Evolutionary conservation across 2,797 vertebrate genomes (phyloP), one percentile per base, ranked within the genome.

Genomic region (Fringilla coelebs): DNA sequence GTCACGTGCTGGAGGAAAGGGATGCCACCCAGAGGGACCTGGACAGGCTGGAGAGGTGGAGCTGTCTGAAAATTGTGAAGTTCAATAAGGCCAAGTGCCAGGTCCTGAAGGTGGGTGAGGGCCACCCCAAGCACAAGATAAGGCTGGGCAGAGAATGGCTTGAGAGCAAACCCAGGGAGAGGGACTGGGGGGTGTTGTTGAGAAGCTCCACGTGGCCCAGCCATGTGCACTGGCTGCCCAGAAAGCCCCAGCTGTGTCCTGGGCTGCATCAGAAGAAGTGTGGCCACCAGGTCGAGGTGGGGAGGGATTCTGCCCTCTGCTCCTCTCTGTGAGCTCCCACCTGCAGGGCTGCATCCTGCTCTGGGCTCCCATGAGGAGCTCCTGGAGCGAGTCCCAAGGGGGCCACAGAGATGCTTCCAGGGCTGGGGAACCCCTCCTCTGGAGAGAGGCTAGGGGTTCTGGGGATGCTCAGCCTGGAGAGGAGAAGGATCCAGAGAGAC

Each of bases 381-480:
- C 16, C 31, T 32, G 43, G 9, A 55, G 11, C 0, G 0, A 62
- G 49, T 38, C 22, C 78, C 24, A 24, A 55, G 19, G 26, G 36
- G 6, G 32, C 9, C 32, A 13, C 24, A 24, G 36, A 29, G 6
- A 7, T n/a, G 1, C 6, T n/a, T 16, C 38, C 16, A 38, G 28
- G 6, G 17, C 0, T 6, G 28, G 28, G 9, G 7, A 4, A 9
- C 5, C 5, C 57, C 63, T 49, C 13, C 11, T n/a, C 1, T n/a
- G 28, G 28, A 25, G 26, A 14, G 5, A 70, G 11, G 4, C 24
- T 55, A 5, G 6, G 3, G 12, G 3, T 62, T 28, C 8, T 70
- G 17, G 20, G 14, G 6, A 5, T 57, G 11, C 34, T 29, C 13
- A 17, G 14, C 8, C n/a, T 45, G 14, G 36, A 63, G 17, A 46